These are phyloP conservation scores for Amniataba percoides DNA, from an alignment of 2,797 vertebrate species.

Conservation along the genomic window DNA sequence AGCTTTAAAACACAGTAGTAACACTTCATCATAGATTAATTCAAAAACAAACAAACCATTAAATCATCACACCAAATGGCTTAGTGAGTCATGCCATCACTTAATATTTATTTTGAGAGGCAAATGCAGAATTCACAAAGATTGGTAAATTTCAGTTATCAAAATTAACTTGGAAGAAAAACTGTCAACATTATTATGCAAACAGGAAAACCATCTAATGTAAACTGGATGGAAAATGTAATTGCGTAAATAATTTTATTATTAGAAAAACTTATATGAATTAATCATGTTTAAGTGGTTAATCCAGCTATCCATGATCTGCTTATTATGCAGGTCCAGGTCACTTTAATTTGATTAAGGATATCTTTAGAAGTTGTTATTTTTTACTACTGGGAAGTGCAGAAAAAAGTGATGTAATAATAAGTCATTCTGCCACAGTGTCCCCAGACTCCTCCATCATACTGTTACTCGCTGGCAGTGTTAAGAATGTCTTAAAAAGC, in stretches of 20 bases:
- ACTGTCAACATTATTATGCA: slow-evolving; percentile 7
- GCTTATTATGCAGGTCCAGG: background rate
- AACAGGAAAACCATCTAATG: background rate
- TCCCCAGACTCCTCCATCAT: too few relatives aligned
- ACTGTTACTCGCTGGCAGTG: background rate
- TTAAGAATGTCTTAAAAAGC: background rate
- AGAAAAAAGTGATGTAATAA: too few relatives aligned
- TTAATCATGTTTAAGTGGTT: background rate
- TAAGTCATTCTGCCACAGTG: too few relatives aligned
- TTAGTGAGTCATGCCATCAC: too few relatives aligned
- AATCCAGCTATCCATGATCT: background rate
- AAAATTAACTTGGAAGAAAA: background rate
- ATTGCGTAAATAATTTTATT: too few relatives aligned
- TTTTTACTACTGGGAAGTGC: too few relatives aligned
- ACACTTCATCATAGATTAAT: too few relatives aligned
- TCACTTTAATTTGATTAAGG: background rate
- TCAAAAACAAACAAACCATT: too few relatives aligned
- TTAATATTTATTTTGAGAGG: background rate
- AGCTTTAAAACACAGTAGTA: too few relatives aligned
- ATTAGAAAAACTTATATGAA: background rate
- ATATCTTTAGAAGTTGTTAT: background rate
- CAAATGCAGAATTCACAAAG: background rate
- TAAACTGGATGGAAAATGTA: background rate
- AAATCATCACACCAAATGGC: background rate
- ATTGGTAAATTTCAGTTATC: too few relatives aligned